Evolutionary conservation across 2,888 invertebrate genomes (phyloP).

Genomic region (Theristus sp.): DNA sequence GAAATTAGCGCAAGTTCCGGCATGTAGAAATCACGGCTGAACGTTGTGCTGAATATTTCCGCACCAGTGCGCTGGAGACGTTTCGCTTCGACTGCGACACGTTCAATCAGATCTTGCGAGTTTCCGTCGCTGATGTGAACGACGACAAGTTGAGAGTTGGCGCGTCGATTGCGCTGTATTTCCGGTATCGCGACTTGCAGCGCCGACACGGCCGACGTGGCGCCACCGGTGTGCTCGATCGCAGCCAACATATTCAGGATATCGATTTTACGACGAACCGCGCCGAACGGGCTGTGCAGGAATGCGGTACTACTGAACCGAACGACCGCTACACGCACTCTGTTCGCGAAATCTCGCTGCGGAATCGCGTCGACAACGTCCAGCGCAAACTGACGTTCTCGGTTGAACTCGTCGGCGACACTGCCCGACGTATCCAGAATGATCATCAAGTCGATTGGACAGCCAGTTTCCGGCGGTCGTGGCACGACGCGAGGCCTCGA

Average conservation of each 20-base stretch:
- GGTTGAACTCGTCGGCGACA: constrained; percentile 16
- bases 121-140: constrained; percentile 1
- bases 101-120: background rate
- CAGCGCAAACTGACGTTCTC: constrained; percentile 15
- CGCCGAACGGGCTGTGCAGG: background rate
- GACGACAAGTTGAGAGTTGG: background rate
- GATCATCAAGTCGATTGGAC: constrained; percentile 16
- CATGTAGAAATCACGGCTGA: background rate
- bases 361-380: constrained; percentile 12
- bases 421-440: constrained; percentile 19
- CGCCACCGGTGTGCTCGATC: background rate
- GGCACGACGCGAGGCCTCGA: too few relatives aligned
- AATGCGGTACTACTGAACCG: background rate
- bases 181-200: background rate
- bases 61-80: background rate
- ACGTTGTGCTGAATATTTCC: background rate
- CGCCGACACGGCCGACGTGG: background rate
- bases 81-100: background rate
- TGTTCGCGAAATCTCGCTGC: background rate
- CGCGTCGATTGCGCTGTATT: background rate
- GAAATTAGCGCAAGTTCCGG: background rate
- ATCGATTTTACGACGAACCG: background rate
- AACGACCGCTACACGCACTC: background rate
- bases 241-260: background rate
- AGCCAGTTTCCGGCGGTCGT: too few relatives aligned